Evolutionary conservation across 1,140 invertebrate species (phyloP), one percentile per base, ranked within the genome.

Genomic region (Dendrolimus punctatus): DNA sequence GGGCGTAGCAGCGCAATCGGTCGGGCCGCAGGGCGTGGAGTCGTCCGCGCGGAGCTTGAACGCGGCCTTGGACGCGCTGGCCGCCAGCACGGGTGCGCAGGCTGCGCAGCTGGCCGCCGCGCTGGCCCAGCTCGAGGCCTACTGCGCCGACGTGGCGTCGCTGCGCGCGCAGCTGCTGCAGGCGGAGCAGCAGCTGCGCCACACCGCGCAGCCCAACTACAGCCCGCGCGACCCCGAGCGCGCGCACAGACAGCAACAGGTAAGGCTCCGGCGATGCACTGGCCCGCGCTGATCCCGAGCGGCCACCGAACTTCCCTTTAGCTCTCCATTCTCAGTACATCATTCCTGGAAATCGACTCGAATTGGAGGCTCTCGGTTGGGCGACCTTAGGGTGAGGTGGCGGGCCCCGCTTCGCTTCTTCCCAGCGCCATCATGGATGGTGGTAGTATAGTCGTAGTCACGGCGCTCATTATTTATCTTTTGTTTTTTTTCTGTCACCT

Each of bases 231-330:
- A 97, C 71, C 90, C 94, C 68, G 95, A 97, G 66, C 93, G 92
- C 70, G 95, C 95, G 74, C 87, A 92, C 56, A 89, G 92, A 72
- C 95, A 97, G 79, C 95, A 97, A 91, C 94, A 96, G 93, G 97
- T 98, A 95, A 92, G 95, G 90, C 61, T 55, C 47, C n/a, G 23
- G 23, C 23, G 23, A 23, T 23, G 23, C 66, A 38, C 43, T 49
- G 40, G 39, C 45, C 36, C 49, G 45, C 53, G 50, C 47, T 43
- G 69, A 68, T 74, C 62, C 60, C 60, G 58, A 52, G 74, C 71
- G 72, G 68, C 72, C 76, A 73, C 73, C 73, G 66, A 71, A 23
- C 23, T 23, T 23, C 3, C 23, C 23, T 23, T 3, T 23, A 23
- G 23, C 23, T 23, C 23, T 23, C 23, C 23, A 23, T 23, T 23